Evolutionary conservation across 2,797 vertebrate species (phyloP).

Genomic region (Botia almorhae): DNA sequence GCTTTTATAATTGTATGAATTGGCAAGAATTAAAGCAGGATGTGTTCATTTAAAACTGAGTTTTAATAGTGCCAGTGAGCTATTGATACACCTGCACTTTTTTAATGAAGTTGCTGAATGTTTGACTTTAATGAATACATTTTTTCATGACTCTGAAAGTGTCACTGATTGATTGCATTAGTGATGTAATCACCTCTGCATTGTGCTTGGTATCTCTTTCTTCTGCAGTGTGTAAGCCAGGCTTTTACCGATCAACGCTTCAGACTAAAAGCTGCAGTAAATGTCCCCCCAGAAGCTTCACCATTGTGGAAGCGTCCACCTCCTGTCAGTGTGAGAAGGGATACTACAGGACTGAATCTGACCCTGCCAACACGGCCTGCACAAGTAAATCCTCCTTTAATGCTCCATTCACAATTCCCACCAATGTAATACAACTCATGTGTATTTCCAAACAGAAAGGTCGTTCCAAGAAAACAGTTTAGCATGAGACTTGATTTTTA

Average conservation of each 20-base stretch:
- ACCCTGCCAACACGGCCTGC: conserved; percentile 95
- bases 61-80: conserved; percentile 17
- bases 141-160: conserved; percentile 56
- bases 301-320: conserved; percentile 85
- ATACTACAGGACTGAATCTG: conserved; percentile 90
- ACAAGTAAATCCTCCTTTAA: conserved; percentile 84
- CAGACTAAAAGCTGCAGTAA: conserved; percentile 92
- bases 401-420: no score
- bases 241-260: conserved; percentile 95
- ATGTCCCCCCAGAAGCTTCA: conserved; percentile 95
- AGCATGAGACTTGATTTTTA: no score
- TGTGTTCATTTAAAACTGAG: conserved; percentile 19
- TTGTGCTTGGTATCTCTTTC: conserved; percentile 56
- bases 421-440: background rate
- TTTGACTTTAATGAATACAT: conserved; percentile 54
- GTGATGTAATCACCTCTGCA: conserved; percentile 63
- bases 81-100: conserved; percentile 58
- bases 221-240: conserved; percentile 88
- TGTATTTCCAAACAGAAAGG: background rate
- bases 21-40: conserved; percentile 11
- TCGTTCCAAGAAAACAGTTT: no score
- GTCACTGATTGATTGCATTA: conserved; percentile 38
- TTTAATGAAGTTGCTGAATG: conserved; percentile 57
- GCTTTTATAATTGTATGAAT: conserved; percentile 22
- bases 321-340: conserved; percentile 91